Evolutionary conservation across 2,113 vertebrate genomes (phyloP), one percentile per base, ranked within the genome.

Genomic region (Equus quagga): DNA sequence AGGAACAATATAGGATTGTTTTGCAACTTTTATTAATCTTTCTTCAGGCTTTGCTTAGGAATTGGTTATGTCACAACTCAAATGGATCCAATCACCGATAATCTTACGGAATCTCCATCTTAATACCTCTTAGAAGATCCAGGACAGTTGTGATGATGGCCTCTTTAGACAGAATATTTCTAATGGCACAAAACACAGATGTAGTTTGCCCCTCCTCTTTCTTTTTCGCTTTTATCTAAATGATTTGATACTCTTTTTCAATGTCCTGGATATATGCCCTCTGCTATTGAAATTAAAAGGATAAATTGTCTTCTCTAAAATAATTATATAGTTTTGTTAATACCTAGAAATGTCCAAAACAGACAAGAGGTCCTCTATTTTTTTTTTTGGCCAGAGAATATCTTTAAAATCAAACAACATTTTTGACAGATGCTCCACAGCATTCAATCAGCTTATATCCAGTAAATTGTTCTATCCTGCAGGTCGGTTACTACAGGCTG

Each of bases 201-300:
- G 28, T 56, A n/a, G 14, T 91, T 93, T 58, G 10, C 23, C 41
- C 31, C 18, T 81, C 24, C 41, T 79, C 82, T 51, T 76, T 82
- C 15, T 58, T 75, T 89, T 91, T 73, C 6, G 49, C 5, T 75
- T 84, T 79, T 73, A 64, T 49, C 2, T 28, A 79, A 79, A 62
- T 64, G 60, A 85, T 62, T 44, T 65, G 17, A 69, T 75, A 31
- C 9, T 80, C 5, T 58, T 76, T 89, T 89, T 72, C 28, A 60
- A 1, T 92, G 36, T 97, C 31, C 62, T 90, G 8, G 28, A 58
- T 67, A 46, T 6, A 21, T 78, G 8, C 5, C 2, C 31, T 18
- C 11, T 87, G 80, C 18, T 95, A 46, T 24, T 95, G 75, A 87
- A 31, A 79, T 83, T 62, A 58, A 96, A 96, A 82, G 62, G 54